phyloP scores from a whole-genome alignment of 92 coral and sea anemone species.

The Umimayanthus kanabou region DNA sequence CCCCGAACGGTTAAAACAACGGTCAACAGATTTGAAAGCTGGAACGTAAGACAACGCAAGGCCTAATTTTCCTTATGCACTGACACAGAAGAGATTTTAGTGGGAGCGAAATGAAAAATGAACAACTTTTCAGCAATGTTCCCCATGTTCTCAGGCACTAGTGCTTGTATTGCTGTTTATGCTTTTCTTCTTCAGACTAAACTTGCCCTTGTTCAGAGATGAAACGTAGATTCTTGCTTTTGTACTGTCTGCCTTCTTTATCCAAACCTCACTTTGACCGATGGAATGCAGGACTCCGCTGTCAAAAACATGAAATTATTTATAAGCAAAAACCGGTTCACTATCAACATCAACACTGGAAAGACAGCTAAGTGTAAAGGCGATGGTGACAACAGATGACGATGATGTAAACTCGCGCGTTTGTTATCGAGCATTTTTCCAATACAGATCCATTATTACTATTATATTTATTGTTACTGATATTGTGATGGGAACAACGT shows the following conservation, averaged over 20 bases:
- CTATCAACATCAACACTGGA: background rate
- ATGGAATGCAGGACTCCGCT: constrained; percentile 91
- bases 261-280: constrained; percentile 94
- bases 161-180: constrained; percentile 39
- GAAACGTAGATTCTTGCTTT: constrained; percentile 84
- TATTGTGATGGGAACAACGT: background rate
- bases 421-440: background rate
- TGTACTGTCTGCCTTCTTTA: constrained; percentile 95
- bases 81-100: background rate
- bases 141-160: background rate
- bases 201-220: constrained; percentile 88
- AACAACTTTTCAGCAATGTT: background rate
- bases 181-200: constrained; percentile 78
- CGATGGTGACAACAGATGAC: no score
- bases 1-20: background rate
- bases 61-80: background rate
- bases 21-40: background rate
- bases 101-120: background rate
- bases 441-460: no score
- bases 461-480: no score
- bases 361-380: no score
- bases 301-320: background rate
- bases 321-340: background rate
- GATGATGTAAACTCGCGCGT: background rate
- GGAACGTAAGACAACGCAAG: background rate